Base-by-base conservation (phyloP, 2,888 invertebrate genomes). In the Atherix ibis region DNA sequence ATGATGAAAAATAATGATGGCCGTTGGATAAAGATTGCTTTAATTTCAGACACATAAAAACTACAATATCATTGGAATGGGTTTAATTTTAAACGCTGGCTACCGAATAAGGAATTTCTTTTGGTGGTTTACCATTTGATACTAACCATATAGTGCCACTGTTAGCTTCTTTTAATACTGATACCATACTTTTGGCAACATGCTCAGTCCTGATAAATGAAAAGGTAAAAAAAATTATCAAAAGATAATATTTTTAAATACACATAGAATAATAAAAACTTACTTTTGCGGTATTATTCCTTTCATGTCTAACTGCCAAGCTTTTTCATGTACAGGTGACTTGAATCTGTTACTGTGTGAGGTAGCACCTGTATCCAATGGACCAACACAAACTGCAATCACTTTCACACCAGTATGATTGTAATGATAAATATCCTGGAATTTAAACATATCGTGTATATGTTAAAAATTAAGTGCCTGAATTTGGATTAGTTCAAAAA, bases 101-200 rank as follows among this genome's bases (percentile, higher is more conserved):
- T 12, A 36, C 31, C 8, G 45, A 45, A 28, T 44, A 47, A 12
- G 45, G 44, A 28, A 47, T 41, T 37, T 79, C 76, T 47, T 71
- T 65, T 2, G 73, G 68, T 3, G 74, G 67, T 46, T 73, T 70
- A 8, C 72, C 70, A 46, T 76, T 75, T 48, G 76, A 76, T 18
- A 77, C 71, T 26, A 76, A 56, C 78, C 78, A 79, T 36, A 76
- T 71, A 1, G 73, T 71, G n/a, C 79, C 79, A 49, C 73, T 77
- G 44, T 71, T 68, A 8, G 71, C 77, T 46, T 72, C 74, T 39
- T 68, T 67, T 22, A 78, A 56, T 19, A 78, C 62, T 37, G 77
- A 73, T 25, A 76, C 63, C 38, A 78, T 54, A 10, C 73, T 68
- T 45, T 72, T 70, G 0, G 73, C 76, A n/a, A 78, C 71, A 52